phyloP scores from a whole-genome alignment of 2,888 invertebrate species.

The Pachycephus smyrnensis region DNA sequence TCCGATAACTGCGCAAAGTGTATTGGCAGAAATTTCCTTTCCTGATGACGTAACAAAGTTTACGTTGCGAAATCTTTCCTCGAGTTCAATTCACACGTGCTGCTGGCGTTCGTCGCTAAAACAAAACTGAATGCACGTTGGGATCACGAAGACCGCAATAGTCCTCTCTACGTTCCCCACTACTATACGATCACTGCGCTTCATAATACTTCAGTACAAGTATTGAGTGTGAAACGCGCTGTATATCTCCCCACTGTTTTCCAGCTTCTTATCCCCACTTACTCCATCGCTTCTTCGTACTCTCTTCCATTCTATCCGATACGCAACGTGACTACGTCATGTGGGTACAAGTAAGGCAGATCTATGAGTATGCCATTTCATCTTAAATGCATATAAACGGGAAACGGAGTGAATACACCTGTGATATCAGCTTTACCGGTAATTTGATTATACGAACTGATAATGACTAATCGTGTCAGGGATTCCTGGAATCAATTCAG shows the following conservation, averaged over 20 bases:
- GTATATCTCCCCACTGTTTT: background rate
- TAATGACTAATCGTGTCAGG: background rate
- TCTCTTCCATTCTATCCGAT: background rate
- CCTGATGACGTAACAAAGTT: background rate
- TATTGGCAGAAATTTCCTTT: background rate
- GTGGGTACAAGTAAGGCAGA: background rate
- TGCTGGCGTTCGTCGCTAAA: background rate
- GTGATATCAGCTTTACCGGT: background rate
- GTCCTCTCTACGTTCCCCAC: constrained; percentile 3
- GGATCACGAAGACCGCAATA: background rate
- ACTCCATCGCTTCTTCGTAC: background rate
- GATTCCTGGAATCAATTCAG: background rate
- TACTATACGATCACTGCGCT: background rate
- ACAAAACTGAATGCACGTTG: constrained; percentile 7
- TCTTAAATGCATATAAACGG: background rate
- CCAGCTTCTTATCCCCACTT: background rate
- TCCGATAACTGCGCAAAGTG: background rate
- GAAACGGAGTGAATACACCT: background rate
- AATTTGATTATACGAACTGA: background rate
- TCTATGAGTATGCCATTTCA: background rate
- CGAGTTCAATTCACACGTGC: background rate
- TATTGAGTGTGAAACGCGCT: background rate
- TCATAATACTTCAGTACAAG: background rate
- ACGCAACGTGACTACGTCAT: background rate
- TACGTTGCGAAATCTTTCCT: background rate